phyloP scores from a whole-genome alignment of 2,797 vertebrate species.

The Pampus argenteus region DNA sequence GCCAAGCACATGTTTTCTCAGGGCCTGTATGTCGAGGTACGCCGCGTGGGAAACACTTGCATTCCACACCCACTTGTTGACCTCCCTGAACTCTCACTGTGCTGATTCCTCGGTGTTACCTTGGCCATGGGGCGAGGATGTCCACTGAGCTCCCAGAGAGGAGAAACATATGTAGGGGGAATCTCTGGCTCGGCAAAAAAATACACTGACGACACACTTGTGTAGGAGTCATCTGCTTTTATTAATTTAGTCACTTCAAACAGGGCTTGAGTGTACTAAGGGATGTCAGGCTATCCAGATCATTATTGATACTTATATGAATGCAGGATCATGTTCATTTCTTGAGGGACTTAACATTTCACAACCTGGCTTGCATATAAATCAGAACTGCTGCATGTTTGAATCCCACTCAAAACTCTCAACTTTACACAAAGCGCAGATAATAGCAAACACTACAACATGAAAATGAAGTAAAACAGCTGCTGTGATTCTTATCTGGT shows the following conservation, averaged over 20 bases:
- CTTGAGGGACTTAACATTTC: conserved; percentile 1
- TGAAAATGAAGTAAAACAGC: conserved; percentile 43
- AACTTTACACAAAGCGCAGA: conserved; percentile 21
- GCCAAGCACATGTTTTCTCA: conserved; percentile 67
- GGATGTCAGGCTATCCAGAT: conserved; percentile 32
- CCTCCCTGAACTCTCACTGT: conserved; percentile 69
- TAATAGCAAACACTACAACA: conserved; percentile 29
- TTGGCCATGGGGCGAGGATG: conserved; percentile 68
- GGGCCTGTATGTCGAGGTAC: conserved; percentile 51
- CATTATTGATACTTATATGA: conserved; percentile 41
- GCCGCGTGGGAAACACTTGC: conserved; percentile 74
- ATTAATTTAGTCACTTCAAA: conserved; percentile 44
- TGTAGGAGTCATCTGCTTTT: conserved; percentile 54
- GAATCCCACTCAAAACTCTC: conserved; percentile 21
- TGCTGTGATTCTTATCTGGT: conserved; percentile 45
- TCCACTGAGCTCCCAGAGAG: conserved; percentile 56
- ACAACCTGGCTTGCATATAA: conserved; percentile 19
- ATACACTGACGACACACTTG: conserved; percentile 56
- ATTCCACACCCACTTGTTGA: conserved; percentile 80
- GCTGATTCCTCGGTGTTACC: conserved; percentile 59
- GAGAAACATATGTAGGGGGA: conserved; percentile 50
- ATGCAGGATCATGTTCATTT: conserved; percentile 28
- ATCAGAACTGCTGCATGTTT: conserved; percentile 35
- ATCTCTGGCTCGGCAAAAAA: conserved; percentile 52
- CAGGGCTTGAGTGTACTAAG: conserved; percentile 16